Percentiles rank a stretch among this genome's conserved stretches.
phyloP scores from a whole-genome alignment of 2,888 invertebrate genomes.

The Rhagonycha lutea region DNA sequence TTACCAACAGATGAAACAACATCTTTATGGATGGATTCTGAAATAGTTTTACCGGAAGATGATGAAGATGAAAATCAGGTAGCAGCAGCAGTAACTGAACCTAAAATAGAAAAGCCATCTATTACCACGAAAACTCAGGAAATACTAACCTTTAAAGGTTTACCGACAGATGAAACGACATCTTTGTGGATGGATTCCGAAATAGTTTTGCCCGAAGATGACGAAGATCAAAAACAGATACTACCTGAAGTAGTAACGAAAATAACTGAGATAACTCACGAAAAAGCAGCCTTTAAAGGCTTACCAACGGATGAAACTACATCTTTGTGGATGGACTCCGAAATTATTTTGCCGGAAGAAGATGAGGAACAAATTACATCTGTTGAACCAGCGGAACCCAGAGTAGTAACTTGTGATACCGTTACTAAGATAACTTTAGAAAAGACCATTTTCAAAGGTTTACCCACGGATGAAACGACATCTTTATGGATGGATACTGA shows the following conservation, averaged over 20 bases:
- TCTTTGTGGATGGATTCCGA: slow-evolving; percentile 20
- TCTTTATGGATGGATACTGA: slow-evolving; percentile 20
- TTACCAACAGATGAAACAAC: slow-evolving; percentile 16
- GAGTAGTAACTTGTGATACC: not conserved
- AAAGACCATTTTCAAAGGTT: slow-evolving; percentile 13
- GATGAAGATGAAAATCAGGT: slow-evolving; percentile 12
- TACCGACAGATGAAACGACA: slow-evolving; percentile 14
- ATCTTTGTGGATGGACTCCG: slow-evolving; percentile 5
- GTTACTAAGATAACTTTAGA: not conserved
- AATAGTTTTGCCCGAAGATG: slow-evolving; percentile 15
- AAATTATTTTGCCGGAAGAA: slow-evolving; percentile 11
- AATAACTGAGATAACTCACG: not conserved
- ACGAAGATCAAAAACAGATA: not conserved
- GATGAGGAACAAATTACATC: not conserved
- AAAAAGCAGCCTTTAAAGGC: slow-evolving; percentile 12
- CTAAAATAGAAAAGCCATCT: too few species aligned
- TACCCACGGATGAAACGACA: slow-evolving; percentile 13
- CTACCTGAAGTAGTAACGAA: not conserved
- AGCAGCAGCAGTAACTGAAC: not conserved
- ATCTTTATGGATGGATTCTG: slow-evolving; percentile 19
- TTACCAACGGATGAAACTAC: slow-evolving; percentile 14
- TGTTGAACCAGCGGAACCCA: not conserved
- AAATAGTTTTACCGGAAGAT: slow-evolving; percentile 16
- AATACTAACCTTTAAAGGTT: slow-evolving; percentile 12
- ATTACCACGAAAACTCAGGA: not conserved